Conservation (phyloP, 2,888 invertebrate species). For the Rutpela maculata region DNA sequence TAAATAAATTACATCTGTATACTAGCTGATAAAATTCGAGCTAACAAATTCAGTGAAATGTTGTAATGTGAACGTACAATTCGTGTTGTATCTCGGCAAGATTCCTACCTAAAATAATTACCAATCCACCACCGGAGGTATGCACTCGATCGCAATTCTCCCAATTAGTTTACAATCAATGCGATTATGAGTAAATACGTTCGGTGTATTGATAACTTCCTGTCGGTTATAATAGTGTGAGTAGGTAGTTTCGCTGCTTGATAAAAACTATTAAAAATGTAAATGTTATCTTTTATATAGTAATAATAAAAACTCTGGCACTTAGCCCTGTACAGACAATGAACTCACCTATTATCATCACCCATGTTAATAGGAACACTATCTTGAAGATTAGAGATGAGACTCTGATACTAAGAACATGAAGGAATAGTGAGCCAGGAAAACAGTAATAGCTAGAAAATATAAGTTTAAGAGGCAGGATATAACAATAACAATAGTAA, state of each 20-base stretch:
- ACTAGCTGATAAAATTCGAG: not conserved
- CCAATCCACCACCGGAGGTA: not conserved
- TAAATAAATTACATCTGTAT: not conserved
- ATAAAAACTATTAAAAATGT: too few relatives aligned
- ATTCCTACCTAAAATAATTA: not conserved
- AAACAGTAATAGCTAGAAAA: too few relatives aligned
- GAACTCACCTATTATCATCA: too few relatives aligned
- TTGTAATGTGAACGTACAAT: not conserved
- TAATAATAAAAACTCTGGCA: too few relatives aligned
- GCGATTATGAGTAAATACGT: not conserved
- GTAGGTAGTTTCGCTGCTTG: not conserved
- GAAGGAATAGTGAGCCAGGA: too few relatives aligned
- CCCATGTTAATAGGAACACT: too few relatives aligned
- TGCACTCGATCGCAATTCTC: conserved; percentile 2
- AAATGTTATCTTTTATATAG: too few relatives aligned
- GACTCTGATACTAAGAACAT: too few relatives aligned
- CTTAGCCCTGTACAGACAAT: too few relatives aligned
- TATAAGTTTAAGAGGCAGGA: too few relatives aligned
- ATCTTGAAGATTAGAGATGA: too few relatives aligned
- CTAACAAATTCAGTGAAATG: not conserved
- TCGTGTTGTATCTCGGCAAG: not conserved
- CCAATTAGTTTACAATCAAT: conserved; percentile 1
- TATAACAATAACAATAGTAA: too few relatives aligned
- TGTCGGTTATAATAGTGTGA: not conserved
- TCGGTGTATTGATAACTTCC: not conserved